These are phyloP conservation scores for Melopsittacus undulatus DNA, from an alignment of 2,797 vertebrate genomes.

Conservation along the genomic window DNA sequence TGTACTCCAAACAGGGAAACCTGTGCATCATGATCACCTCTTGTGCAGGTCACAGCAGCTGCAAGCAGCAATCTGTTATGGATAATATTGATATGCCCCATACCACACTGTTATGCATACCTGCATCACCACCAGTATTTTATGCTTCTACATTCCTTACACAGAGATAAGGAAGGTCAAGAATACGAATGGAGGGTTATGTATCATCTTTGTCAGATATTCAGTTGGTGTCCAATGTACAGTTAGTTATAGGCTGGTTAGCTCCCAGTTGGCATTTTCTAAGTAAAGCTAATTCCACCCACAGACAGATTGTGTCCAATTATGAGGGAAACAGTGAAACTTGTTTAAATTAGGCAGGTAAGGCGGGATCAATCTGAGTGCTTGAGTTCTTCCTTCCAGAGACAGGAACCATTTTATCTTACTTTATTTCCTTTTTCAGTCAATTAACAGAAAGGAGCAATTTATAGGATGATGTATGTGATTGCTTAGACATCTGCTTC, in stretches of 20 bases:
- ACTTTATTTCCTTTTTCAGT: constrained; percentile 30
- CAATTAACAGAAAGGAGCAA: constrained; percentile 37
- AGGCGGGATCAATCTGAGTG: background rate
- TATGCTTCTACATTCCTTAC: background rate
- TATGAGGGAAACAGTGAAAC: background rate
- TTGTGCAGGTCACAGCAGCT: background rate
- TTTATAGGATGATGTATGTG: constrained; percentile 17
- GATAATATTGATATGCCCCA: background rate
- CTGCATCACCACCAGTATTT: background rate
- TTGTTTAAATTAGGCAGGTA: background rate
- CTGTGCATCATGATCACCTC: background rate
- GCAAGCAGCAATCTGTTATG: background rate
- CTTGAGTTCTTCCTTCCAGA: background rate
- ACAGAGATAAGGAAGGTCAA: background rate
- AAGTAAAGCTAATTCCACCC: background rate
- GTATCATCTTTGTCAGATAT: background rate
- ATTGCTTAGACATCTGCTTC: constrained; percentile 35
- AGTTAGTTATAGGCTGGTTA: background rate
- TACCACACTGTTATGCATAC: background rate
- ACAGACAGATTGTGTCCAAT: background rate
- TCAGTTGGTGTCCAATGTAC: background rate
- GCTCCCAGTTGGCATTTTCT: background rate
- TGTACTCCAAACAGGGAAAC: background rate
- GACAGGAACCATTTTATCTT: constrained; percentile 26
- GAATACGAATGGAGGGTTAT: background rate